Conservation (phyloP, 1,140 invertebrate genomes). For the Pissodes strobi region DNA sequence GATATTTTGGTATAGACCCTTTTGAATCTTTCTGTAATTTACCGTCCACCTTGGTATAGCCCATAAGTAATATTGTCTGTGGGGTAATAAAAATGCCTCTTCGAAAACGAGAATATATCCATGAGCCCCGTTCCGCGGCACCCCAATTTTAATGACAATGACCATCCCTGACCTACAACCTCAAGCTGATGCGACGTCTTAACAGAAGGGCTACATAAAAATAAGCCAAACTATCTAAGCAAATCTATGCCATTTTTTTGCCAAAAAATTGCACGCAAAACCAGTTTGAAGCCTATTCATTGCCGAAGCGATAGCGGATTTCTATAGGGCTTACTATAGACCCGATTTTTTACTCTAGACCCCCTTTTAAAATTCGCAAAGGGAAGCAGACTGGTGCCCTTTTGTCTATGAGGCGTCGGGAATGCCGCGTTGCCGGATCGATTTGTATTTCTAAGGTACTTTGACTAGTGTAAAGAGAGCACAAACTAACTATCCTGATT, state of each 20-base stretch:
- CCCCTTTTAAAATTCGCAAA: constrained; percentile 35
- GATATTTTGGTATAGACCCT: too few relatives aligned
- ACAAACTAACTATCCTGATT: too few relatives aligned
- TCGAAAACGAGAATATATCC: too few relatives aligned
- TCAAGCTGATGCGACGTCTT: too few relatives aligned
- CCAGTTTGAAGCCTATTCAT: not conserved
- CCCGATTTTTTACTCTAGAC: constrained; percentile 25
- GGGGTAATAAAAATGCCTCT: too few relatives aligned
- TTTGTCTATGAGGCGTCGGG: constrained; percentile 36
- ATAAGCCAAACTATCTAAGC: not conserved
- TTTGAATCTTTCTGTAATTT: too few relatives aligned
- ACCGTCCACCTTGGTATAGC: too few relatives aligned
- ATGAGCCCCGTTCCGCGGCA: too few relatives aligned
- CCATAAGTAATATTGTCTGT: too few relatives aligned
- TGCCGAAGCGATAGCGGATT: not conserved
- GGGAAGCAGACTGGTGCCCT: constrained; percentile 32
- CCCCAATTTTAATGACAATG: constrained; percentile 8
- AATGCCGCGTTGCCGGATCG: constrained; percentile 1
- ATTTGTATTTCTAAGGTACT: too few relatives aligned
- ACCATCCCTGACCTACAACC: constrained; percentile 19
- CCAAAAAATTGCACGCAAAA: constrained; percentile 15
- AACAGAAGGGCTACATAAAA: not conserved
- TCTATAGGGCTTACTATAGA: constrained; percentile 19
- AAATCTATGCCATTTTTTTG: constrained; percentile 11
- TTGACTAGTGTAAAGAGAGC: too few relatives aligned